A percentile compares a stretch with the other conserved stretches of the same genome.
phyloP scores from a whole-genome alignment of 2,113 vertebrate genomes.

The Sinocyclocheilus anshuiensis region DNA sequence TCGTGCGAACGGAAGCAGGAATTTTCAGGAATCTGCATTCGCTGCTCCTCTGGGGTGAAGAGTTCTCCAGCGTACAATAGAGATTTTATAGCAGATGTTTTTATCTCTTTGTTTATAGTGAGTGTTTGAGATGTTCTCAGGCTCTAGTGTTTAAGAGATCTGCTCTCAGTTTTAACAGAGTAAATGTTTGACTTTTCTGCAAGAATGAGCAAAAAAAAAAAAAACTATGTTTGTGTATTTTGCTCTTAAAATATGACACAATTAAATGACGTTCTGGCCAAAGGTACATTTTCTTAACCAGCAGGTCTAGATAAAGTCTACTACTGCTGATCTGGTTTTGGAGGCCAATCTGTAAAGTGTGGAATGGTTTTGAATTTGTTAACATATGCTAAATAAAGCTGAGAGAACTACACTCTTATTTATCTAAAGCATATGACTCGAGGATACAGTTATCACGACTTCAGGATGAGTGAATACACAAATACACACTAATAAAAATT shows the following conservation, averaged over 20 bases:
- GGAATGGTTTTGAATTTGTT: neutral
- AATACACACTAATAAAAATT: neutral
- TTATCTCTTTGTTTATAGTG: neutral
- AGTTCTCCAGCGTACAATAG: slow-evolving; percentile 28
- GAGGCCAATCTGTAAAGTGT: neutral
- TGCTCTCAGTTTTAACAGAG: neutral
- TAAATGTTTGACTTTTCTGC: neutral
- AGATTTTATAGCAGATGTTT: slow-evolving; percentile 13
- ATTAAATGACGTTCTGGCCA: neutral
- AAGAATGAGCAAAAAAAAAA: neutral
- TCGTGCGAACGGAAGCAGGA: slow-evolving; percentile 8
- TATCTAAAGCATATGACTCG: neutral
- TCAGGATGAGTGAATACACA: neutral
- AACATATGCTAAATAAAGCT: neutral
- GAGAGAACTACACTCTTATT: no score
- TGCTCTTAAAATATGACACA: neutral
- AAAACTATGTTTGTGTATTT: neutral
- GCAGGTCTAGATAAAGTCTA: neutral
- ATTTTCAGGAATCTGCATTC: slow-evolving; percentile 14
- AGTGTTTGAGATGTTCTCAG: neutral
- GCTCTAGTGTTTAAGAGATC: neutral
- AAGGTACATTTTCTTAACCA: neutral
- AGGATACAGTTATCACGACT: neutral
- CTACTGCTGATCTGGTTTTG: neutral
- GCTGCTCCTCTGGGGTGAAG: slow-evolving; percentile 18